phyloP scores from a whole-genome alignment of 1,140 invertebrate species.

The Notospermus geniculatus region DNA sequence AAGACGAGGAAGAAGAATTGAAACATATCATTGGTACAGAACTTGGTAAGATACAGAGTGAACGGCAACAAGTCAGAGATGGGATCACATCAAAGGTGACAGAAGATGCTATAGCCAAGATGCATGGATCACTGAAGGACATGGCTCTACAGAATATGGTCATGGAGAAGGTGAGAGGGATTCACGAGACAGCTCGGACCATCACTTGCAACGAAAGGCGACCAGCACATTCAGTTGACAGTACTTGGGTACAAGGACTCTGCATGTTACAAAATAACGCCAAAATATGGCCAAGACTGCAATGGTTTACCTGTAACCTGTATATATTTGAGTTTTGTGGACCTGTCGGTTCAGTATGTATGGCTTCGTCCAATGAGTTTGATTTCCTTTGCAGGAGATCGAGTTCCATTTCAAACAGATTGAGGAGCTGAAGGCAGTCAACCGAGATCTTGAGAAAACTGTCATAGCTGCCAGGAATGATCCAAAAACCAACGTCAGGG shows the following conservation, averaged over 20 bases:
- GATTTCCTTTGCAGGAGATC: slow-evolving; percentile 39
- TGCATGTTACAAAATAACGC: too few relatives aligned
- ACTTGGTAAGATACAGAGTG: slow-evolving; percentile 45
- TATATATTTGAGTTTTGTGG: too few relatives aligned
- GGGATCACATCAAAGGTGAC: slow-evolving; percentile 39
- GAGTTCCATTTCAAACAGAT: slow-evolving; percentile 44
- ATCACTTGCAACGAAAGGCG: too few relatives aligned
- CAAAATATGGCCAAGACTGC: too few relatives aligned
- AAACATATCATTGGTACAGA: slow-evolving; percentile 48
- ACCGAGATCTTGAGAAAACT: slow-evolving; percentile 31
- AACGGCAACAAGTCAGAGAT: slow-evolving; percentile 28
- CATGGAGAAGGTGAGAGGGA: slow-evolving; percentile 44
- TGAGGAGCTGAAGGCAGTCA: slow-evolving; percentile 29
- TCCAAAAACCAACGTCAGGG: slow-evolving; percentile 42
- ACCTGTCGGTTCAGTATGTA: background rate
- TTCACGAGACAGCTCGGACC: too few relatives aligned
- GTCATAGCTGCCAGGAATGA: slow-evolving; percentile 37
- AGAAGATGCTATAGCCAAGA: slow-evolving; percentile 40
- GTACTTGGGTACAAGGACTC: too few relatives aligned
- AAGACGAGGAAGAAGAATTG: slow-evolving; percentile 50
- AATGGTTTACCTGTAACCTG: too few relatives aligned
- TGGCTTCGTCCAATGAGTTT: background rate
- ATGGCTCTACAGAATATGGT: slow-evolving; percentile 53
- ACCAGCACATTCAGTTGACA: too few relatives aligned
- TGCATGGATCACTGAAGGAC: slow-evolving; percentile 52